Conservation (phyloP, 2,888 invertebrate species). For the Orchesella flavescens region DNA sequence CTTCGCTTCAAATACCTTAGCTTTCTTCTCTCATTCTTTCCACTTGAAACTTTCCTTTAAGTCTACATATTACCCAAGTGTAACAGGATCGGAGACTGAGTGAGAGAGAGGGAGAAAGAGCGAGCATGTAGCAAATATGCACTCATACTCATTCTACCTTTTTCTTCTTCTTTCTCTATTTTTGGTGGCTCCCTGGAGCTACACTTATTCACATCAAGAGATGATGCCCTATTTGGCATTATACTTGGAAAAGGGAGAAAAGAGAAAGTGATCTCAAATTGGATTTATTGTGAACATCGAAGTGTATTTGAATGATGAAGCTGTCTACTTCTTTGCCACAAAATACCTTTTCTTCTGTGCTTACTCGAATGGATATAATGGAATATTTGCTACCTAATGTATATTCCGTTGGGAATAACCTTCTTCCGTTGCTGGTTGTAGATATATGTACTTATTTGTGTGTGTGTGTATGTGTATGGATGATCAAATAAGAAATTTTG, state of each 20-base stretch:
- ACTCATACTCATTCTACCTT: neutral
- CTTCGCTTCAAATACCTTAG: slow-evolving; percentile 22
- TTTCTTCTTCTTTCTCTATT: slow-evolving; percentile 2
- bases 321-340: slow-evolving; percentile 45
- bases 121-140: neutral
- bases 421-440: neutral
- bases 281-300: slow-evolving; percentile 56
- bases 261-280: slow-evolving; percentile 51
- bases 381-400: slow-evolving; percentile 18
- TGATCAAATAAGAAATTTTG: slow-evolving; percentile 20
- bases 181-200: slow-evolving; percentile 35
- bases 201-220: slow-evolving; percentile 35
- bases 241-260: slow-evolving; percentile 2
- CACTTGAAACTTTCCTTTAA: slow-evolving; percentile 34
- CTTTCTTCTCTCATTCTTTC: slow-evolving; percentile 2
- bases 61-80: slow-evolving; percentile 4
- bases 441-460: neutral
- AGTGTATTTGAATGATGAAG: slow-evolving; percentile 50
- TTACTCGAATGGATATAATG: slow-evolving; percentile 16
- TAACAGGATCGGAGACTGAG: neutral
- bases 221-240: slow-evolving; percentile 40
- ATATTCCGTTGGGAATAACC: slow-evolving; percentile 28
- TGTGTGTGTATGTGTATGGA: neutral
- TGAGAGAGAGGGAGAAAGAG: too few relatives aligned
- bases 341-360: slow-evolving; percentile 18